Conservation (phyloP, 2,888 invertebrate species). For the Drosophila neonasuta region DNA sequence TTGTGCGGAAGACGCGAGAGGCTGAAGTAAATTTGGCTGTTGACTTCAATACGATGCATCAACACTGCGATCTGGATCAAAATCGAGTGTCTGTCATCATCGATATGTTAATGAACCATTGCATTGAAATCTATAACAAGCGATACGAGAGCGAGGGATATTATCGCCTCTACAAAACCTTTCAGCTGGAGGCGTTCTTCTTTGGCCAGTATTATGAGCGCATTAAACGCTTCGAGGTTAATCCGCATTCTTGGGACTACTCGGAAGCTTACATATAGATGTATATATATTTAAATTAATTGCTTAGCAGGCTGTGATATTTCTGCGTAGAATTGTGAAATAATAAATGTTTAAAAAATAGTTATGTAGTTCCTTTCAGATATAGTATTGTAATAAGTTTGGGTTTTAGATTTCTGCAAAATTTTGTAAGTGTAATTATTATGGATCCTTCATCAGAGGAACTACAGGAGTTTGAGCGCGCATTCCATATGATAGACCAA, state of each 20-base stretch:
- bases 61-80: slow-evolving; percentile 47
- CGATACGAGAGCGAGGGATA: slow-evolving; percentile 22
- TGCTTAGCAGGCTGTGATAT: slow-evolving; percentile 9
- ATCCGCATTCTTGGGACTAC: slow-evolving; percentile 43
- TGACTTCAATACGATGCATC: slow-evolving; percentile 35
- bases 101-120: slow-evolving; percentile 35
- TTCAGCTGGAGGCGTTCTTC: slow-evolving; percentile 54
- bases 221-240: slow-evolving; percentile 84
- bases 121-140: slow-evolving; percentile 42
- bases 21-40: slow-evolving; percentile 26
- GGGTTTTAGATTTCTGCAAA: neutral
- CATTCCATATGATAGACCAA: slow-evolving; percentile 11
- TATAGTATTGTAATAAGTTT: neutral
- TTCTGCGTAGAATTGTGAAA: neutral
- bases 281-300: slow-evolving; percentile 18
- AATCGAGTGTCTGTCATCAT: slow-evolving; percentile 1
- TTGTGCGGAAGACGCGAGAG: slow-evolving; percentile 38
- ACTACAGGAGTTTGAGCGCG: neutral
- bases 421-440: slow-evolving; percentile 9
- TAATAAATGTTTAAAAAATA: neutral
- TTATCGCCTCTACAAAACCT: slow-evolving; percentile 49
- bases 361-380: neutral
- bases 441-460: slow-evolving; percentile 3
- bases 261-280: neutral
- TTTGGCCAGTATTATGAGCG: slow-evolving; percentile 53